Evolutionary conservation across 2,888 invertebrate genomes (phyloP), one percentile per base, ranked within the genome.

Genomic region (Hemaris fuciformis): DNA sequence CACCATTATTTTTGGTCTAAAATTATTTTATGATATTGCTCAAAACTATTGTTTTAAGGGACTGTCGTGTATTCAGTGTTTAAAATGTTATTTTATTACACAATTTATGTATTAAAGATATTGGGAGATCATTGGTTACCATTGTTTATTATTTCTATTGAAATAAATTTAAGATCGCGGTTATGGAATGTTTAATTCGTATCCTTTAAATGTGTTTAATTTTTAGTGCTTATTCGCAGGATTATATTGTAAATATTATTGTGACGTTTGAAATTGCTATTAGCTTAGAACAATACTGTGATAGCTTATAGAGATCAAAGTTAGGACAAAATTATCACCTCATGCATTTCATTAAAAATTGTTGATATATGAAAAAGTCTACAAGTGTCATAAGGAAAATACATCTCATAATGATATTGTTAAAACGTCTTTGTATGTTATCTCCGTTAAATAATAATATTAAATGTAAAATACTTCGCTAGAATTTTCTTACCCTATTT

Each of bases 231-330:
- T 48, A 25, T 27, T 53, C 31, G 53, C 31, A 27, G 27, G 53
- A 15, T 31, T 25, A 10, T 53, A 53, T 64, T 66, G 63, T 60
- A 15, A 65, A 68, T 62, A 63, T 57, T 20, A 62, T 62, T 62
- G 59, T 46, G 42, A 23, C 43, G 15, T 59, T 38, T 43, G 27
- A 56, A 27, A 43, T 31, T 13, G 42, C 38, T 27, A n/a, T 56
- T 68, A 75, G 88, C 85, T 87, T 85, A 83, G 81, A 84, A 83
- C 81, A 77, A n/a, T 80, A 80, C 83, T 89, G 88, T 89, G 89
- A 89, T 89, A 87, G 38, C 10, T 43, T 43, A 25, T 59, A 27
- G 58, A 25, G 18, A 43, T 20, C 53, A 31, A 53, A 20, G 10
- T 8, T 53, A 48, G 48, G 48, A 46, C 6, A 31, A 53, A 20